phyloP scores from a whole-genome alignment of 1,140 invertebrate species.

The Parasteatoda tepidariorum region DNA sequence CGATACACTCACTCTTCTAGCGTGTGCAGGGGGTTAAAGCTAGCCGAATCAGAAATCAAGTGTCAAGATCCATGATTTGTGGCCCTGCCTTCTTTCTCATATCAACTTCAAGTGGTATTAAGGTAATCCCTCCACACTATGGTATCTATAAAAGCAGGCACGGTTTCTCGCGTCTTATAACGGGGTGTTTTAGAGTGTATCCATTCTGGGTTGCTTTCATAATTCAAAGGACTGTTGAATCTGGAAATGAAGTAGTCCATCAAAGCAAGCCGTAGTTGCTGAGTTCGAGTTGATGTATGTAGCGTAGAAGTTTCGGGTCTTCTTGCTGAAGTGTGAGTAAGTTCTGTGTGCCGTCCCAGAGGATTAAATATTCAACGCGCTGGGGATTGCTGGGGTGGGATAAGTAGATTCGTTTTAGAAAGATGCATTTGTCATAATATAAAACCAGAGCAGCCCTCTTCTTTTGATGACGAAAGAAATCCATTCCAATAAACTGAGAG shows the following conservation, averaged over 20 bases:
- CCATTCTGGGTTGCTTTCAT: slow-evolving; percentile 37
- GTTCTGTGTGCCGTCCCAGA: neutral
- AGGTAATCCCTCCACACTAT: slow-evolving; percentile 19
- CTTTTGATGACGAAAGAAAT: slow-evolving; percentile 12
- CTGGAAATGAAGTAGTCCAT: slow-evolving; percentile 33
- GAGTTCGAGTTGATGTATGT: slow-evolving; percentile 22
- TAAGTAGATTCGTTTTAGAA: slow-evolving; percentile 36
- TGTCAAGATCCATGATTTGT: slow-evolving; percentile 11
- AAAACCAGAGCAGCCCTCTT: neutral
- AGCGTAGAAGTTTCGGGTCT: neutral
- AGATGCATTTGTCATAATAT: slow-evolving; percentile 37
- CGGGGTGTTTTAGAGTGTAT: neutral
- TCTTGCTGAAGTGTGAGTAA: neutral
- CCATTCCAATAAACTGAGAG: neutral
- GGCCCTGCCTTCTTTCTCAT: neutral
- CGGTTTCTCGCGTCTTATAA: neutral
- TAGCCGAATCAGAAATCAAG: too few species aligned
- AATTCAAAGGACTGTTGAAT: slow-evolving; percentile 47
- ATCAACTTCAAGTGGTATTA: slow-evolving; percentile 38
- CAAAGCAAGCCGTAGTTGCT: slow-evolving; percentile 28
- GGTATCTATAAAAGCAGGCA: slow-evolving; percentile 23
- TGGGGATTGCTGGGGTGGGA: neutral
- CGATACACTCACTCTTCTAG: too few species aligned
- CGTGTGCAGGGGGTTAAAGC: too few species aligned
- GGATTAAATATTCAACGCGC: slow-evolving; percentile 51